These are phyloP conservation scores for Callyntrura guangdongensis DNA, from an alignment of 2,888 invertebrate species.

Conservation along the genomic window DNA sequence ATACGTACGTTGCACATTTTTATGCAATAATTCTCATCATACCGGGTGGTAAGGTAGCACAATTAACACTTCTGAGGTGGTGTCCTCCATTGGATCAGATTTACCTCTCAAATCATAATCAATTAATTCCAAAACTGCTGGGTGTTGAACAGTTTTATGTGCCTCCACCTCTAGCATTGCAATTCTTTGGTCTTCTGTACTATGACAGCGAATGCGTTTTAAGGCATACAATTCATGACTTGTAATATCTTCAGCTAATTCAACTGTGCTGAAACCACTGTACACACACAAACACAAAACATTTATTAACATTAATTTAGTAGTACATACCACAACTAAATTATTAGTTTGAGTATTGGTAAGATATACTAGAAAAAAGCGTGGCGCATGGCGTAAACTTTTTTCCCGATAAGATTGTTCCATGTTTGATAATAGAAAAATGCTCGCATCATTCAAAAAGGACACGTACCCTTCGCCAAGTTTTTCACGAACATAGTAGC, in stretches of 20 bases:
- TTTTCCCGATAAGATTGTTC: too few species aligned
- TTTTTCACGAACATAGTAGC: constrained; percentile 88
- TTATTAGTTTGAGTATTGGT: too few species aligned
- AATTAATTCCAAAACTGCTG: constrained; percentile 91
- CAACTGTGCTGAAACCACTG: constrained; percentile 94
- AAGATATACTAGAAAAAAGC: too few species aligned
- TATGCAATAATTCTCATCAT: constrained; percentile 61
- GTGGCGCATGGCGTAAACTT: too few species aligned
- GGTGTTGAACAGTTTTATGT: constrained; percentile 90
- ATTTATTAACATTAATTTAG: too few species aligned
- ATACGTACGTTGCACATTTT: background rate
- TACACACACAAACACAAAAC: constrained; percentile 85
- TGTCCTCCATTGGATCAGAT: constrained; percentile 89
- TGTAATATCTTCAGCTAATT: constrained; percentile 90
- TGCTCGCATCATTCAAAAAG: too few species aligned
- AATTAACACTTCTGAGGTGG: constrained; percentile 91
- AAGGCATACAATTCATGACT: constrained; percentile 91
- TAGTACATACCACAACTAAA: too few species aligned
- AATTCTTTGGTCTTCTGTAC: constrained; percentile 90
- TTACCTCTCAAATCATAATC: constrained; percentile 89
- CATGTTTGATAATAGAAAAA: too few species aligned
- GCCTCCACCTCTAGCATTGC: constrained; percentile 90
- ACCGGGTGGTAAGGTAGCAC: constrained; percentile 92
- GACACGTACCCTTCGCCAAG: constrained; percentile 87
- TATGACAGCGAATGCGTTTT: constrained; percentile 92